phyloP scores from a whole-genome alignment of 2,888 invertebrate genomes.

The Mythimna ferrago region DNA sequence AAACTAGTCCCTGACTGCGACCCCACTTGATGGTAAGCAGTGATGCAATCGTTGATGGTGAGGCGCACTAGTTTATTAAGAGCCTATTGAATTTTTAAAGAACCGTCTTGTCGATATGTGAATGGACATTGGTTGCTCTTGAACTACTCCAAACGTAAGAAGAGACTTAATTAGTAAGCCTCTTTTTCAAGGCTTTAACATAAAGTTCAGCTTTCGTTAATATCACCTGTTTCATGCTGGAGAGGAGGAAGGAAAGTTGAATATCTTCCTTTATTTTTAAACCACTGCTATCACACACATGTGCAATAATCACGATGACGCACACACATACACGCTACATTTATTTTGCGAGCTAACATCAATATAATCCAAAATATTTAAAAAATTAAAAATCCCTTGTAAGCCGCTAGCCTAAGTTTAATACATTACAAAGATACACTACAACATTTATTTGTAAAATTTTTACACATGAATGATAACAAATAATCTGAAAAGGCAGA shows the following conservation, averaged over 20 bases:
- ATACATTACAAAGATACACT: background rate
- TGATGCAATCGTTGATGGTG: too few species aligned
- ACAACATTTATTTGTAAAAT: background rate
- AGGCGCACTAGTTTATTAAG: too few species aligned
- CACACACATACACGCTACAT: constrained; percentile 71
- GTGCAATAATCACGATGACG: constrained; percentile 50
- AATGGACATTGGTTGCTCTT: background rate
- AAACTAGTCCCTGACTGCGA: too few species aligned
- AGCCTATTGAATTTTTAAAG: background rate
- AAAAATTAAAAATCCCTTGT: background rate
- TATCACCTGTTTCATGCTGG: constrained; percentile 55
- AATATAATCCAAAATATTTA: background rate
- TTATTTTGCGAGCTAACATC: constrained; percentile 70
- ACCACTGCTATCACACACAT: constrained; percentile 48
- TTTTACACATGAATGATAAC: background rate
- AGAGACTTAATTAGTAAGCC: background rate
- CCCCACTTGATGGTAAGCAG: too few species aligned
- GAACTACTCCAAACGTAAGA: background rate
- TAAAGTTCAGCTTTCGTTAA: background rate
- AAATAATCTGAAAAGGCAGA: background rate
- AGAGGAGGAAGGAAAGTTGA: background rate
- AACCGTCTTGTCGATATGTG: background rate
- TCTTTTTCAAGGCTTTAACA: background rate
- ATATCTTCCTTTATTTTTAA: constrained; percentile 13
- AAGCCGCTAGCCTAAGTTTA: background rate